Percentiles rank a stretch among this genome's conserved stretches.
Conservation (phyloP, 2,797 vertebrate genomes). For the Mormyrops attenuatus region DNA sequence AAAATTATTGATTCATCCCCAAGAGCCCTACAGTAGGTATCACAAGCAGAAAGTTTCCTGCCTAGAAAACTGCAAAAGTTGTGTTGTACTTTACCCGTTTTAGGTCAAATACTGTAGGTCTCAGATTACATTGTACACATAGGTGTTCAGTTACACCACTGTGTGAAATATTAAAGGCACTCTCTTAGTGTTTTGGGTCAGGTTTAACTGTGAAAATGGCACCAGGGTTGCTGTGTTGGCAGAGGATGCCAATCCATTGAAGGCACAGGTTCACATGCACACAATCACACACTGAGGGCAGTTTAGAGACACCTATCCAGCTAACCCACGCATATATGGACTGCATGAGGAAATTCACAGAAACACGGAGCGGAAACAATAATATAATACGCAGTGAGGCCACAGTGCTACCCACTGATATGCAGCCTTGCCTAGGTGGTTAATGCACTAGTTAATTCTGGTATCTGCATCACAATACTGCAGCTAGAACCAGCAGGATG, state of each 20-base stretch:
- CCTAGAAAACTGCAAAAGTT: not conserved
- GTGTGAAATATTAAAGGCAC: not conserved
- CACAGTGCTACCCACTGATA: not conserved
- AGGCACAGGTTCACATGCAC: not conserved
- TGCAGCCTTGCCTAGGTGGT: not conserved
- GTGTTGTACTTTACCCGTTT: not conserved
- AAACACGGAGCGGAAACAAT: not conserved
- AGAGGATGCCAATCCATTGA: not conserved
- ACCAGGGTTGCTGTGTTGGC: not conserved
- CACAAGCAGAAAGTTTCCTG: not conserved
- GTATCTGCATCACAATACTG: not conserved
- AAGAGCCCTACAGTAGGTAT: not conserved
- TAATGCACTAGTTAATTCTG: not conserved
- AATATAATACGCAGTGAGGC: not conserved
- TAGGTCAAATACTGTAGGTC: not conserved
- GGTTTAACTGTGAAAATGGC: not conserved
- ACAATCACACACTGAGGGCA: not conserved
- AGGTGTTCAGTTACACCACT: not conserved
- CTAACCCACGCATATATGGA: not conserved
- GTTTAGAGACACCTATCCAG: not conserved
- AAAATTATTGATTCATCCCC: constrained; percentile 10
- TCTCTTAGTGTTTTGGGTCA: not conserved
- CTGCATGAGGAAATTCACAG: not conserved
- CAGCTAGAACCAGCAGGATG: not conserved
- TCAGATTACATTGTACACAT: not conserved